These are phyloP conservation scores for Noturus placidus DNA, from an alignment of 2,113 vertebrate species.

Conservation along the genomic window DNA sequence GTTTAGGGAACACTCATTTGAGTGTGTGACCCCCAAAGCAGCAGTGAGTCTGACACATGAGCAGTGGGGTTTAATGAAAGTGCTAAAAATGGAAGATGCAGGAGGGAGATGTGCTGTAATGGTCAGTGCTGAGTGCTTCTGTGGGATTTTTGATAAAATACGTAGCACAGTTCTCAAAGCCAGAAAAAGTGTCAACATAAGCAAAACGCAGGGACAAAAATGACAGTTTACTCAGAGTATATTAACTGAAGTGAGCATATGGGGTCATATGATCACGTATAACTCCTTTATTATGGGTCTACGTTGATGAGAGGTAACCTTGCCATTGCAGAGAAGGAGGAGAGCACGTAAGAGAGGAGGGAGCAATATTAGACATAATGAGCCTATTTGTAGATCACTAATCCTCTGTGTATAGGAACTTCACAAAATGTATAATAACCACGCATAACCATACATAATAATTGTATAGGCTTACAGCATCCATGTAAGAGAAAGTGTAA, in stretches of 20 bases:
- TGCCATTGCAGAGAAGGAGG: slow-evolving; percentile 18
- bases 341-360: not conserved
- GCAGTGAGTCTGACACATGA: slow-evolving; percentile 37
- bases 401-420: slow-evolving; percentile 19
- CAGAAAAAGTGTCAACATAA: not conserved
- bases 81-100: slow-evolving; percentile 43
- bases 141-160: slow-evolving; percentile 44
- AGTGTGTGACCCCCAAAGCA: slow-evolving; percentile 41
- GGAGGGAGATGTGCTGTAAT: slow-evolving; percentile 26
- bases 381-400: slow-evolving; percentile 38
- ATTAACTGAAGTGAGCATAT: slow-evolving; percentile 33
- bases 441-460: not conserved
- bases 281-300: slow-evolving; percentile 37
- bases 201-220: slow-evolving; percentile 27
- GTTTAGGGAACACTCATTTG: slow-evolving; percentile 42
- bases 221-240: slow-evolving; percentile 28
- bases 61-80: slow-evolving; percentile 48
- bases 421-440: not conserved
- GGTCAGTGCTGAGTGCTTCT: slow-evolving; percentile 35
- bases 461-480: not conserved
- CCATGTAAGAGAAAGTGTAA: not conserved
- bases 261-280: slow-evolving; percentile 38
- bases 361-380: slow-evolving; percentile 28
- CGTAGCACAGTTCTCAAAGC: slow-evolving; percentile 25
- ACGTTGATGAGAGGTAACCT: slow-evolving; percentile 42